Evolutionary conservation across 1,140 invertebrate genomes (phyloP), one percentile per base, ranked within the genome.

Genomic region (Wiebesia pumilae): DNA sequence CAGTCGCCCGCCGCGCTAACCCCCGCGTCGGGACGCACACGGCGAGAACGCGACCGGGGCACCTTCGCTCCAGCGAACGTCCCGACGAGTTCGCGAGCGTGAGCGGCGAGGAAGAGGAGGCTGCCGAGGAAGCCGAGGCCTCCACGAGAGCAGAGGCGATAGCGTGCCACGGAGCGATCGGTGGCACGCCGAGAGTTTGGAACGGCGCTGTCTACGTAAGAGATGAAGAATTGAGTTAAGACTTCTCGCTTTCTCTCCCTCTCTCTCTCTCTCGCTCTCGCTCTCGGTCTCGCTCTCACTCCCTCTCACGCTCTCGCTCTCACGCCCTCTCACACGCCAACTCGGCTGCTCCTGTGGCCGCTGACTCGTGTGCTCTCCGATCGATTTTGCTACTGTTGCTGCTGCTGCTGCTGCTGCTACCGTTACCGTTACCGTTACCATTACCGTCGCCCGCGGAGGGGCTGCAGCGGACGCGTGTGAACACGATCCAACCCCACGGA

Each of bases 181-280:
- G 69, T 33, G 35, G 7, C 35, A 38, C n/a, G 33, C 47, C 54
- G 62, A 33, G 19, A 58, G 33, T 27, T n/a, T 21, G 21, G 30
- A 27, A 73, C 30, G 43, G 77, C 58, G n/a, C 30, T 62, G 40
- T 6, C 38, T 58, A 62, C 78, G 69, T 54, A 54, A 19, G 38
- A 71, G 73, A 71, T 47, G 75, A 51, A 62, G 62, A 71, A 86
- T 89, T 75, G 81, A 87, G 75, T 86, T 77, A 71, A 51, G 85
- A 40, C 35, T 21, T 43, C 30, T 38, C 33, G 10, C 71, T n/a
- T 35, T 40, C 71, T 75, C 35, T 21, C 71, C 27, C 71, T 43
- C 71, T 16, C 51, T 54, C 51, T 12, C 51, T 54, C 51, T 12
- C 51, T 54, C 9, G 2, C 9, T 54, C 58, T 62, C 58, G 21